Evolutionary conservation across 2,113 vertebrate genomes (phyloP).

Genomic region (Ranitomeya imitator): DNA sequence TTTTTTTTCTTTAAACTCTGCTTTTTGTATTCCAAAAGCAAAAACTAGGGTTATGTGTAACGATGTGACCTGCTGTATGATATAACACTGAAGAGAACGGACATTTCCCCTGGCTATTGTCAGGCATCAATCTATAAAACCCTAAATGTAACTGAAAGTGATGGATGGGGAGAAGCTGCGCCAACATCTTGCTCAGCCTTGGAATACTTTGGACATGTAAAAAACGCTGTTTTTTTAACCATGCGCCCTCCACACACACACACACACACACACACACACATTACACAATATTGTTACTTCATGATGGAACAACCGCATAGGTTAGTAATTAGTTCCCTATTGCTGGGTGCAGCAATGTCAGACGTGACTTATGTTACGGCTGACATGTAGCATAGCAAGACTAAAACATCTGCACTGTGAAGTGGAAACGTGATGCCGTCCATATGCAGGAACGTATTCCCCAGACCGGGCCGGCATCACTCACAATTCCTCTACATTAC

Average conservation of each 20-base stretch:
- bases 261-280: neutral
- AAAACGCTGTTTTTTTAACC: neutral
- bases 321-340: conserved; percentile 22
- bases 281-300: neutral
- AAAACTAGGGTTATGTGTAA: neutral
- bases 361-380: neutral
- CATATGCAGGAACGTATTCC: conserved; percentile 21
- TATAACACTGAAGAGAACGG: neutral
- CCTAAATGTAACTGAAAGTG: neutral
- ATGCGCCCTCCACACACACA: neutral
- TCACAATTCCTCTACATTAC: neutral
- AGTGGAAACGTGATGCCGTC: conserved; percentile 2
- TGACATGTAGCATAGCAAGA: conserved; percentile 16
- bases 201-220: neutral
- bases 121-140: neutral
- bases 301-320: neutral
- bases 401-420: neutral
- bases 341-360: conserved; percentile 4
- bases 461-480: neutral
- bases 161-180: neutral
- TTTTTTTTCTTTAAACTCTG: no score
- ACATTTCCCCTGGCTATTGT: neutral
- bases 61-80: neutral
- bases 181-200: neutral
- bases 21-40: no score